Evolutionary conservation across 2,113 vertebrate species (phyloP), one percentile per base, ranked within the genome.

Genomic region (Actenoides hombroni): DNA sequence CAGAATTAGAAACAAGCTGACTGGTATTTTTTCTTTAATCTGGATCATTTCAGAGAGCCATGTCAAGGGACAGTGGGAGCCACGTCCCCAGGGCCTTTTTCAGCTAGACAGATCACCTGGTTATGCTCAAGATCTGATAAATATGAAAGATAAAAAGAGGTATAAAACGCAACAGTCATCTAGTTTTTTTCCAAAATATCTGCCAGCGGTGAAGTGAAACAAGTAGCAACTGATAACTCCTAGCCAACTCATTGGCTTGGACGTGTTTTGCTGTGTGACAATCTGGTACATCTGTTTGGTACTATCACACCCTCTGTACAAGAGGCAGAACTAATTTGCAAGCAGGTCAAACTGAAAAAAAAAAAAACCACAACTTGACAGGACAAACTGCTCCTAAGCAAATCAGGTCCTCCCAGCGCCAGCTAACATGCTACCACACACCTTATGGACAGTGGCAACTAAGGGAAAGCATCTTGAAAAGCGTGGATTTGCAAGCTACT

Each of bases 181-280:
- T 59, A 53, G n/a, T 86, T 69, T 84, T 84, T 89, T 90, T 92
- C 80, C 80, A 86, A 94, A 95, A 95, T 90, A 94, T 56, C 71
- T 91, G 88, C 85, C 86, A 83, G 68, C 17, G 3, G n/a, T 73
- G 25, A 71, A 87, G 83, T 74, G 78, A 83, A 94, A 94, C 74
- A 78, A 70, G 46, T 64, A 48, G 12, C 53, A 69, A 68, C 75
- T 67, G 44, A 71, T 82, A 95, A 93, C 92, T 59, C 28, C 88
- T 42, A 6, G 37, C 59, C 71, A 90, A 11, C 28, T 63, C 80
- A 88, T 71, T 48, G 10, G 46, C n/a, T 59, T 18, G 21, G 48
- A 67, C 92, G 20, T 85, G 46, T 91, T 89, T 86, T 95, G 81
- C 81, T 85, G 57, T 29, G 60, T 10, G 1, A 81, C 63, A 68